These are phyloP conservation scores for Acanthoscelides obtectus DNA, from an alignment of 2,888 invertebrate species.

Conservation along the genomic window DNA sequence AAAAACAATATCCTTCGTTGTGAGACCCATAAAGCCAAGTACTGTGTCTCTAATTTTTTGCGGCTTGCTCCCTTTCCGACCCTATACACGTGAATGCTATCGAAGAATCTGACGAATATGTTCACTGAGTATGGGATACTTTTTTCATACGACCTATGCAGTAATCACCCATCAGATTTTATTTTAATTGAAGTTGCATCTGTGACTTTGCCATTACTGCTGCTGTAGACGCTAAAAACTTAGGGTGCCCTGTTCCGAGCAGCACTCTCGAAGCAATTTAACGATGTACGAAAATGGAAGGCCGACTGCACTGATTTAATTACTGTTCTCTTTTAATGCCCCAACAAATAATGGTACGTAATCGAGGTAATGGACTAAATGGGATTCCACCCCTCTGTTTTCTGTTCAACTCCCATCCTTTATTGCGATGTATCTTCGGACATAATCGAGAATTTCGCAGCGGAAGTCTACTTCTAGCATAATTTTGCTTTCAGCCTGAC, in stretches of 20 bases:
- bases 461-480: not conserved
- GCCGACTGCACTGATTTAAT: not conserved
- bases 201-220: not conserved
- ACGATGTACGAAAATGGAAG: not conserved
- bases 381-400: not conserved
- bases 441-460: not conserved
- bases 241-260: not conserved
- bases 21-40: too few relatives aligned
- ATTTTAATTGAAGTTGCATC: not conserved
- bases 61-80: too few relatives aligned
- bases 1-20: too few relatives aligned
- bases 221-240: not conserved
- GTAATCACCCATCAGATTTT: too few relatives aligned
- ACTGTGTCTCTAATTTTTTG: too few relatives aligned
- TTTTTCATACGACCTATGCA: too few relatives aligned
- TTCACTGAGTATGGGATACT: too few relatives aligned
- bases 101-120: too few relatives aligned
- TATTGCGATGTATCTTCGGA: not conserved
- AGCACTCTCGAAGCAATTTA: not conserved
- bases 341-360: not conserved
- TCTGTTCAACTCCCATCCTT: not conserved
- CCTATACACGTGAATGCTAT: too few relatives aligned
- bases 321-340: not conserved
- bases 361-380: not conserved
- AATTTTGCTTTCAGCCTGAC: not conserved